Percentiles rank a stretch among this genome's conserved stretches.
phyloP scores from a whole-genome alignment of 92 coral and sea anemone genomes.

The Palythoa heliodiscus region DNA sequence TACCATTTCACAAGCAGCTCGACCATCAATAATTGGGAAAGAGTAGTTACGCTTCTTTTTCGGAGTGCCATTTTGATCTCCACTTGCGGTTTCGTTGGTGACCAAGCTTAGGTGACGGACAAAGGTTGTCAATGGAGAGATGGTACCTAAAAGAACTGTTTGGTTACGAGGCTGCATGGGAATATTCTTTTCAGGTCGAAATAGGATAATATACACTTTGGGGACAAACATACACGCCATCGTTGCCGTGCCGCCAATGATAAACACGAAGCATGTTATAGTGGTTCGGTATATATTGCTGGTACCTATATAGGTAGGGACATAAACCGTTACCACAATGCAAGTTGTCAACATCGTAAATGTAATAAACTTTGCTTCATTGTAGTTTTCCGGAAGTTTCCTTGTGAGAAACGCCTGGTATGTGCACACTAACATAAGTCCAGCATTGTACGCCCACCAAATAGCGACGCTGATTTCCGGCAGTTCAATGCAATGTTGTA shows the following conservation, averaged over 20 bases:
- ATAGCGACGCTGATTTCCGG: conserved; percentile 70
- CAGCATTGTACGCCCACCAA: conserved; percentile 87
- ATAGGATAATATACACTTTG: conserved; percentile 82
- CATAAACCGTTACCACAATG: conserved; percentile 77
- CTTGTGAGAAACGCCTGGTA: conserved; percentile 91
- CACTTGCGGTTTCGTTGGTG: not conserved
- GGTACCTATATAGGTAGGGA: conserved; percentile 87
- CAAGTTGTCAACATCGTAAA: conserved; percentile 89
- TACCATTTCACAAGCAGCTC: conserved; percentile 28
- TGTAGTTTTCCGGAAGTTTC: conserved; percentile 93
- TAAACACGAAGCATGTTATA: conserved; percentile 79
- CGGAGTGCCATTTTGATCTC: not conserved
- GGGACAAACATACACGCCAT: conserved; percentile 92
- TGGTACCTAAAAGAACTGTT: conserved; percentile 65
- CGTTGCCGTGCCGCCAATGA: conserved; percentile 72
- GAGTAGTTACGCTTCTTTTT: conserved; percentile 44
- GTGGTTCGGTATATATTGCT: conserved; percentile 78
- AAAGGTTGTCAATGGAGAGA: conserved; percentile 71
- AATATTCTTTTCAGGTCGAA: conserved; percentile 89
- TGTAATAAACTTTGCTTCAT: conserved; percentile 92
- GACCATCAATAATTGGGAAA: conserved; percentile 32
- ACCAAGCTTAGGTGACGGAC: conserved; percentile 65
- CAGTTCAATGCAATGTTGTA: conserved; percentile 65
- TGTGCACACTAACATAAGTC: conserved; percentile 82
- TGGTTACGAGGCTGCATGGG: conserved; percentile 81